Evolutionary conservation across 2,113 vertebrate genomes (phyloP), one percentile per base, ranked within the genome.

Genomic region (Ramphastos sulfuratus): DNA sequence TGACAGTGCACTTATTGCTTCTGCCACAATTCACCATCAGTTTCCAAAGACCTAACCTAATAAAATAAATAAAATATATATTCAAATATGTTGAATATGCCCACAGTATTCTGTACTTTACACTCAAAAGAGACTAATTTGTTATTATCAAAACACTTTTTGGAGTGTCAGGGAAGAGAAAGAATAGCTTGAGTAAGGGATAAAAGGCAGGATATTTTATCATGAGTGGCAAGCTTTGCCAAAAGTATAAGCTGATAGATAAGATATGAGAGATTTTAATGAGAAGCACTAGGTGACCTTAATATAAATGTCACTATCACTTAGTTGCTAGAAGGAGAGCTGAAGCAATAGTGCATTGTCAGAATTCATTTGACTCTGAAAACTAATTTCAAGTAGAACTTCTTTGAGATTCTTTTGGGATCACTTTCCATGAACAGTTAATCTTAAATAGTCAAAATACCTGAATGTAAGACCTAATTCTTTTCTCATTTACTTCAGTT

Each of bases 301-400:
- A 95, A 87, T 87, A 92, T 61, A 94, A 89, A 80, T 85, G 92
- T 77, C 94, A 82, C 46, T 82, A 93, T 87, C 72, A 67, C 24
- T 87, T 95, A 89, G 67, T 37, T 89, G 17, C 18, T 73, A 66
- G 69, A 84, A 90, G 55, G 35, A 94, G 21, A 89, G 19, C 11
- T 92, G 89, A 85, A 90, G 81, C n/a, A 92, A 92, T 37, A 73
- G 27, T 80, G 80, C 92, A 77, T 82, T 94, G 64, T 87, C 86
- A 82, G 46, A 87, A 91, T 82, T 92, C 55, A 85, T 94, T 60
- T 87, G 21, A 89, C 46, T 89, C 87, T 91, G 56, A 93, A 96
- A 94, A 87, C 20, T 85, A 89, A 87, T 82, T 94, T 93, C 28
- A 92, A 85, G 31, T 50, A 76, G 37, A 94, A 85, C 25, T 74